Conservation (phyloP, 1,140 invertebrate genomes). For the Tribolium castaneum region DNA sequence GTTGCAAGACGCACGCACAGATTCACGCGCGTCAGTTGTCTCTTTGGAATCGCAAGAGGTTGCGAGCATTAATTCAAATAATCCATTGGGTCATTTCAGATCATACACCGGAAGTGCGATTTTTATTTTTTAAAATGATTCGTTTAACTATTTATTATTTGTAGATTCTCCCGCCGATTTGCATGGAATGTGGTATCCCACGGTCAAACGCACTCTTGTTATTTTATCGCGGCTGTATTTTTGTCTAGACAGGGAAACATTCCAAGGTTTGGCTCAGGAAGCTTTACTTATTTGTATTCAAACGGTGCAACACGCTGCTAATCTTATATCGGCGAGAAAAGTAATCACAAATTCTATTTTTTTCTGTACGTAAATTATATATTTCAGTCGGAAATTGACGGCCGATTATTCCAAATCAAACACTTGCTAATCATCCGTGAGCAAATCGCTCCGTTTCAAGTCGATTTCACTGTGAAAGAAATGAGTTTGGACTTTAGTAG, state of each 20-base stretch:
- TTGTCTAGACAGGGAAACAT: constrained; percentile 94
- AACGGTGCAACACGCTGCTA: constrained; percentile 84
- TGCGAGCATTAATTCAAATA: constrained; percentile 67
- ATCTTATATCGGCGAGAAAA: constrained; percentile 75
- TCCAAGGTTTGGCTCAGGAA: constrained; percentile 96
- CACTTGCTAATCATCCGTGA: constrained; percentile 96
- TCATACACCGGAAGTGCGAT: constrained; percentile 59
- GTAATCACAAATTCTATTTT: constrained; percentile 54
- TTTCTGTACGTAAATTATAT: not conserved
- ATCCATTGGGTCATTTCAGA: constrained; percentile 56
- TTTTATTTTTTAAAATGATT: not conserved
- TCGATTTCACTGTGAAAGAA: constrained; percentile 94
- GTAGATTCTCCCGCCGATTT: constrained; percentile 80
- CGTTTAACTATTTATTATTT: constrained; percentile 6
- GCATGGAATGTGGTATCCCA: constrained; percentile 99
- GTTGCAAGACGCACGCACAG: constrained; percentile 71
- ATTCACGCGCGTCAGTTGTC: constrained; percentile 75
- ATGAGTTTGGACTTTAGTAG: constrained; percentile 92
- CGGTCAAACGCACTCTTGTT: constrained; percentile 92
- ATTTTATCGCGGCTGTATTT: constrained; percentile 95
- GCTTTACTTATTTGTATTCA: constrained; percentile 91
- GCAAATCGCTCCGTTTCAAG: constrained; percentile 98
- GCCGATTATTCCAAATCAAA: constrained; percentile 96
- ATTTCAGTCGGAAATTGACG: constrained; percentile 82
- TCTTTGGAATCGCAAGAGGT: constrained; percentile 79